These are phyloP conservation scores for Cataglyphis livida DNA, from an alignment of 2,888 invertebrate species.

Conservation along the genomic window DNA sequence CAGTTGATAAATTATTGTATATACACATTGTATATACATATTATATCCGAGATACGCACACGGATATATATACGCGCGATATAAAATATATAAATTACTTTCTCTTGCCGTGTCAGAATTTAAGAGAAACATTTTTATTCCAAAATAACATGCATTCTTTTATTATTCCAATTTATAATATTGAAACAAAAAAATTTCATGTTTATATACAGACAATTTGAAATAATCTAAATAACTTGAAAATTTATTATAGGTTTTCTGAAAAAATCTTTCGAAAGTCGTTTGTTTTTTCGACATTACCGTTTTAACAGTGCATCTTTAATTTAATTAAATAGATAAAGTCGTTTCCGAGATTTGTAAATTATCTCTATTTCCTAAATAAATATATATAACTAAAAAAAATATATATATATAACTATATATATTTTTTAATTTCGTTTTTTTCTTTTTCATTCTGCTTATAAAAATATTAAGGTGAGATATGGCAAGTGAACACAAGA, in stretches of 20 bases:
- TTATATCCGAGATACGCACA: background rate
- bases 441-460: background rate
- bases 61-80: background rate
- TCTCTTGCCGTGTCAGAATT: background rate
- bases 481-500: background rate
- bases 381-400: background rate
- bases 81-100: background rate
- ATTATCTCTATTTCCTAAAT: background rate
- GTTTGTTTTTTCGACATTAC: background rate
- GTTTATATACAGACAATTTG: too few relatives aligned
- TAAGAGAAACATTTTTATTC: background rate
- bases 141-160: background rate
- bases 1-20: background rate
- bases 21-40: too few relatives aligned
- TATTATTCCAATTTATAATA: background rate
- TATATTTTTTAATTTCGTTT: background rate
- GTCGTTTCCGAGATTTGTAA: background rate
- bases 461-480: background rate
- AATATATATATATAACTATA: background rate
- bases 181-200: background rate
- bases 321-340: too few relatives aligned
- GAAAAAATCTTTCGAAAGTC: background rate
- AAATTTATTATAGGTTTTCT: background rate
- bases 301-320: background rate
- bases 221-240: too few relatives aligned